Evolutionary conservation across 2,113 vertebrate species (phyloP).

Genomic region (Oncorhynchus nerka): DNA sequence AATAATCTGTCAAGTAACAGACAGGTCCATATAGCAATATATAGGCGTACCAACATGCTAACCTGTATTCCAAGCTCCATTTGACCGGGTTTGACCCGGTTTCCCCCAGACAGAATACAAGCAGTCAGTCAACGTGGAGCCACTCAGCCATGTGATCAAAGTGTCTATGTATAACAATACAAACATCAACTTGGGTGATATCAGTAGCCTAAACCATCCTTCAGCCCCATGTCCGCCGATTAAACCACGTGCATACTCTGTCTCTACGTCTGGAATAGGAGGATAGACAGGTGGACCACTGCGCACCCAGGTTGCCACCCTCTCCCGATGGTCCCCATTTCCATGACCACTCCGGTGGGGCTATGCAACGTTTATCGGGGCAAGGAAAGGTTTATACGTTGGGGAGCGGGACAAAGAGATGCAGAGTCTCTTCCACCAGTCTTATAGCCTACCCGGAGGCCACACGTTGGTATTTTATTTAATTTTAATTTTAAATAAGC

Average conservation of each 20-base stretch:
- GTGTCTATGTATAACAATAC: slow-evolving; percentile 26
- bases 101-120: neutral
- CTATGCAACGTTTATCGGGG: neutral
- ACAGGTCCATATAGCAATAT: no score
- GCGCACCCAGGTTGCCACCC: no score
- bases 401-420: neutral
- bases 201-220: neutral
- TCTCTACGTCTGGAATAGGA: neutral
- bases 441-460: neutral
- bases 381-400: no score
- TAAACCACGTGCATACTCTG: neutral
- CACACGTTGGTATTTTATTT: neutral
- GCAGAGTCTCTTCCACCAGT: neutral
- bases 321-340: neutral
- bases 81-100: neutral
- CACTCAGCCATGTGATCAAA: slow-evolving; percentile 1
- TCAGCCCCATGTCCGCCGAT: neutral
- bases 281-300: neutral
- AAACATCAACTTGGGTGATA: slow-evolving; percentile 11
- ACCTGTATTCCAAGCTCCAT: neutral
- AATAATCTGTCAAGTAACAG: no score
- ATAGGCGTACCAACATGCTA: neutral
- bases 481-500: neutral
- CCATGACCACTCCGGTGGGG: neutral
- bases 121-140: neutral